phyloP scores from a whole-genome alignment of 2,888 invertebrate genomes.

The Melinaea menophilus region DNA sequence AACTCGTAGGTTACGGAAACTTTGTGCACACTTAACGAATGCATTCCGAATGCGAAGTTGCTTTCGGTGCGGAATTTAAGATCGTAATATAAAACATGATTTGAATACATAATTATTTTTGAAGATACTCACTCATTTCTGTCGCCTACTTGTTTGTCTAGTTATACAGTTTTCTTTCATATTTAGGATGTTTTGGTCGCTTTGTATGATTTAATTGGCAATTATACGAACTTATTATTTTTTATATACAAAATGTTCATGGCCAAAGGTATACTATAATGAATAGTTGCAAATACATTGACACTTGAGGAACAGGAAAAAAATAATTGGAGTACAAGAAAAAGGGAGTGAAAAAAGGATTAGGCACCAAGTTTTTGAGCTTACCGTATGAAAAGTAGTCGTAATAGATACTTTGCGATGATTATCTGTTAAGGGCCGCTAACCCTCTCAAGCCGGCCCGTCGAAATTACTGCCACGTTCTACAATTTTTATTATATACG shows the following conservation, averaged over 20 bases:
- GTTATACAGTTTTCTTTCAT: neutral
- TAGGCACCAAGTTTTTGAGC: no score
- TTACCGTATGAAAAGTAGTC: no score
- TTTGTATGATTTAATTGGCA: neutral
- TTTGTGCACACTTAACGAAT: conserved; percentile 28
- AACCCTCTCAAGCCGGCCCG: no score
- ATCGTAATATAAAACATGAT: conserved; percentile 10
- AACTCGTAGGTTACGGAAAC: conserved; percentile 23
- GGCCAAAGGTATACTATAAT: neutral
- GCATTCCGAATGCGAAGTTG: conserved; percentile 28
- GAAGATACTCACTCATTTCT: conserved; percentile 1
- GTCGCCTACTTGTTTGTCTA: neutral
- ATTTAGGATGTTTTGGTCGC: neutral
- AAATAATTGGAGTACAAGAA: no score
- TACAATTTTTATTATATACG: no score
- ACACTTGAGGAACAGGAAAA: no score
- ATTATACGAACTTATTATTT: neutral
- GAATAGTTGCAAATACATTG: no score
- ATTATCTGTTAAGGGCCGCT: no score
- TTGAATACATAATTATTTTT: conserved; percentile 4
- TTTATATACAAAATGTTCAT: neutral
- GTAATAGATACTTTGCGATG: no score
- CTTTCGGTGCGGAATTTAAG: conserved; percentile 22
- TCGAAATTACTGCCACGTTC: no score
- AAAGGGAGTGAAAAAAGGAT: no score